These are phyloP conservation scores for Epinotia brunnichana DNA, from an alignment of 2,888 invertebrate genomes.

Conservation along the genomic window DNA sequence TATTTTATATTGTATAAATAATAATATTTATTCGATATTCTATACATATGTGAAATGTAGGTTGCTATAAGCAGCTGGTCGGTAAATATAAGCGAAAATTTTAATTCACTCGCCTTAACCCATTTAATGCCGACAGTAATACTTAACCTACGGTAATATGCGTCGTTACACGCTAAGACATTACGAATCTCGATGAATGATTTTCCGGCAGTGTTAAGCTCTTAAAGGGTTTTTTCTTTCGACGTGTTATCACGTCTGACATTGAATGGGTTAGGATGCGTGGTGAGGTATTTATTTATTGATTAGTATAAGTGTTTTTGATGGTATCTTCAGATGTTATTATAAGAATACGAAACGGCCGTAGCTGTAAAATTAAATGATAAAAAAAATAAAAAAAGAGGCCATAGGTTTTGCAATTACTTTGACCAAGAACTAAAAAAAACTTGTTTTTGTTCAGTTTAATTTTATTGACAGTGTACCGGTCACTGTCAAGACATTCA, in stretches of 20 bases:
- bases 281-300: conserved; percentile 19
- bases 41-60: conserved; percentile 46
- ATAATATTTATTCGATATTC: conserved; percentile 4
- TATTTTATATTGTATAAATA: conserved; percentile 3
- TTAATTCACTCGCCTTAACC: not conserved
- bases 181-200: not conserved
- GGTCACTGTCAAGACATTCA: not conserved
- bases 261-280: conserved; percentile 4
- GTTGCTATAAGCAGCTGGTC: conserved; percentile 48
- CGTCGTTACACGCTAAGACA: not conserved
- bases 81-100: not conserved
- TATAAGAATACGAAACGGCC: conserved; percentile 32
- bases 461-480: not conserved
- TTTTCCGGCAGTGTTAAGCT: not conserved
- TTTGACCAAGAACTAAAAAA: not conserved
- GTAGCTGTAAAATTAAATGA: conserved; percentile 9
- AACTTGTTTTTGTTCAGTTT: not conserved
- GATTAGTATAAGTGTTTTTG: conserved; percentile 35
- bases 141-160: not conserved
- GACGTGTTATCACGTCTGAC: not conserved
- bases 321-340: conserved; percentile 58
- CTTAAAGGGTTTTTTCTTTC: not conserved
- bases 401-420: not conserved
- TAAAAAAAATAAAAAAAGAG: not conserved
- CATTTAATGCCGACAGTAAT: not conserved